Conservation (phyloP, 2,888 invertebrate genomes). For the Cryptocephalus moraei region DNA sequence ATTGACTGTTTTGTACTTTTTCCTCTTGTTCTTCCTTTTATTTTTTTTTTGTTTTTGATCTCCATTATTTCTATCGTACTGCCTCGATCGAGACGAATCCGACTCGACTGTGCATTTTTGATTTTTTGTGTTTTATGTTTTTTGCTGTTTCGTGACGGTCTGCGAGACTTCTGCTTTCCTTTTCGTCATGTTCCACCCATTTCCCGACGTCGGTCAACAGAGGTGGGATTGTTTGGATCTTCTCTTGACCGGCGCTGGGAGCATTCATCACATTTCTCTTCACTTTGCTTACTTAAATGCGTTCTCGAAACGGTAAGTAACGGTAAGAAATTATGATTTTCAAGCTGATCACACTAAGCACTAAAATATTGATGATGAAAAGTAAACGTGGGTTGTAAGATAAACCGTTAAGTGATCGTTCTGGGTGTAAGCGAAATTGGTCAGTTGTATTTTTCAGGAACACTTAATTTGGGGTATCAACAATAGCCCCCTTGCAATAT, state of each 20-base stretch:
- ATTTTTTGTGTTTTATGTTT: conserved; percentile 6
- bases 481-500: too few relatives aligned
- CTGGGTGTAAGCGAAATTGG: too few relatives aligned
- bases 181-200: neutral
- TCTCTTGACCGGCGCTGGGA: conserved; percentile 2
- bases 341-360: too few relatives aligned
- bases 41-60: neutral
- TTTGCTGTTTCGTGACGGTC: conserved; percentile 10
- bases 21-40: neutral
- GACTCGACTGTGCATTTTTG: conserved; percentile 13
- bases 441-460: too few relatives aligned
- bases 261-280: neutral
- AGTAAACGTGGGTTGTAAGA: too few relatives aligned
- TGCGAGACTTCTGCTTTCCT: conserved; percentile 26
- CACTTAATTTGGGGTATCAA: too few relatives aligned
- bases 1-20: conserved; percentile 3
- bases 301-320: neutral
- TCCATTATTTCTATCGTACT: conserved; percentile 7
- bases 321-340: too few relatives aligned
- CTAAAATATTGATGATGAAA: too few relatives aligned
- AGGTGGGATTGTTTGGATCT: neutral
- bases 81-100: conserved; percentile 11
- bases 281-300: neutral
- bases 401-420: too few relatives aligned
- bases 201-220: too few relatives aligned